Conservation (phyloP, 1,140 invertebrate genomes). For the Lucilia cuprina region DNA sequence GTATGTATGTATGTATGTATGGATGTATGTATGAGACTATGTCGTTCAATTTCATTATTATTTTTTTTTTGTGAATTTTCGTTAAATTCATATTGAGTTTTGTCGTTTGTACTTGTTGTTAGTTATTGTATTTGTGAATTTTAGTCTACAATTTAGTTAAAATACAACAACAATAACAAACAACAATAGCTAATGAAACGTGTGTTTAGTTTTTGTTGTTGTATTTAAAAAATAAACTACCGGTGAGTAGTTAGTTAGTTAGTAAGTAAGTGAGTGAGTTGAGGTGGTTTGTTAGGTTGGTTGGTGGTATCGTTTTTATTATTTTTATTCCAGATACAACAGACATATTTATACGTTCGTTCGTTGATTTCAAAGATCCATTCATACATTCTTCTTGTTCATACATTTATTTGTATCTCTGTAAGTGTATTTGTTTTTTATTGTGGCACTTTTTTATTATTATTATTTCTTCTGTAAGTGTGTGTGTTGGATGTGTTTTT, state of each 20-base stretch:
- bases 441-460: neutral
- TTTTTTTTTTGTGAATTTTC: neutral
- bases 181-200: conserved; percentile 31
- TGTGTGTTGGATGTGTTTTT: neutral
- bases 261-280: too few species aligned
- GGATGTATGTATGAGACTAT: neutral
- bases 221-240: neutral
- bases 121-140: neutral
- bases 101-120: neutral
- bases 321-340: neutral
- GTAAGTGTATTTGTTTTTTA: neutral
- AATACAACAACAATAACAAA: neutral
- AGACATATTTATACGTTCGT: too few species aligned
- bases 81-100: neutral
- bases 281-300: too few species aligned
- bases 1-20: too few species aligned
- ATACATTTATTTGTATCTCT: neutral
- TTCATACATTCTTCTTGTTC: neutral
- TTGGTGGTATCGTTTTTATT: neutral
- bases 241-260: neutral
- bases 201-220: conserved; percentile 18
- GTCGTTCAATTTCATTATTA: neutral
- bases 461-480: neutral
- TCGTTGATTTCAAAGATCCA: too few species aligned
- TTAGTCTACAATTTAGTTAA: neutral